Evolutionary conservation across 2,113 vertebrate species (phyloP).

Genomic region (Odocoileus hemionus): DNA sequence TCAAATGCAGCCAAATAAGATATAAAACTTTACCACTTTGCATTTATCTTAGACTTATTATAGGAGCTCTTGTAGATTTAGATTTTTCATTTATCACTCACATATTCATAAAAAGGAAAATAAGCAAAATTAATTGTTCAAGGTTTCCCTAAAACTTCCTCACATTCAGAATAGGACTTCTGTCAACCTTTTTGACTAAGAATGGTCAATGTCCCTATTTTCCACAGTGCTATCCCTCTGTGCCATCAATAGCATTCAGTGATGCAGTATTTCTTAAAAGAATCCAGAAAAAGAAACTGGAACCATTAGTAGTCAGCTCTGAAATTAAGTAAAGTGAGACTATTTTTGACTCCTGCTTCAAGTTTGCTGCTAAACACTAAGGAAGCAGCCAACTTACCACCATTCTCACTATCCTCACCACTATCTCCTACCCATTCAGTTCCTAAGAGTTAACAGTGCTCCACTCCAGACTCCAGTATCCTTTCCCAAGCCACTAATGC

Average conservation of each 20-base stretch:
- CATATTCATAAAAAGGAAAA: conserved; percentile 13
- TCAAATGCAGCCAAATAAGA: background rate
- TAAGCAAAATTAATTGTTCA: conserved; percentile 27
- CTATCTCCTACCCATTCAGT: background rate
- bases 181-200: background rate
- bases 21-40: background rate
- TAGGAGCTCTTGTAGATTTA: background rate
- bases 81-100: conserved; percentile 11
- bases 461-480: background rate
- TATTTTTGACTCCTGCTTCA: conserved; percentile 10
- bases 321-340: conserved; percentile 26
- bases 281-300: background rate
- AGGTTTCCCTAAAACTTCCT: conserved; percentile 28
- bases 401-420: background rate
- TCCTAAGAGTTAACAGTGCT: background rate
- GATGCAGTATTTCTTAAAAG: conserved; percentile 18
- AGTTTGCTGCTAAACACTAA: background rate
- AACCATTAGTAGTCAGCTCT: background rate
- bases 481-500: background rate
- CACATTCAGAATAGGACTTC: background rate
- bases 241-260: background rate
- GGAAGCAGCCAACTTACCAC: background rate
- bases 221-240: background rate
- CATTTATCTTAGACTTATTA: conserved; percentile 24
- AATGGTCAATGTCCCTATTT: background rate